A percentile compares a stretch with the other conserved stretches of the same genome.
Evolutionary conservation across 2,888 invertebrate species (phyloP).

Genomic region (Hirtodrosophila duncani): DNA sequence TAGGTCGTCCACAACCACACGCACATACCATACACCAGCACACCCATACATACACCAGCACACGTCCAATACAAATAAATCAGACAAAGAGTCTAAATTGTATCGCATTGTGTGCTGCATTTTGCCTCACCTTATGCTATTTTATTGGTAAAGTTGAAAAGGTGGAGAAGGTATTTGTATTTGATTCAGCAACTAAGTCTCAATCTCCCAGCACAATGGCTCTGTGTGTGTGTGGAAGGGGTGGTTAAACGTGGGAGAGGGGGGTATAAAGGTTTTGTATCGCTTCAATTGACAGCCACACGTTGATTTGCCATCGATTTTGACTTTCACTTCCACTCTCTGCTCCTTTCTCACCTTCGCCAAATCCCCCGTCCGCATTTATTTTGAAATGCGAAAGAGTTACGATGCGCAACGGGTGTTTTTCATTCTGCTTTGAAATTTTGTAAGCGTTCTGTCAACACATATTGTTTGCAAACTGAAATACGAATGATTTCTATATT

Average conservation of each 20-base stretch:
- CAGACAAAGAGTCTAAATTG: constrained; percentile 56
- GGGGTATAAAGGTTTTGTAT: constrained; percentile 3
- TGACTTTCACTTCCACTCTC: constrained; percentile 38
- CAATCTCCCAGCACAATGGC: constrained; percentile 15
- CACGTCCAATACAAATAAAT: constrained; percentile 62
- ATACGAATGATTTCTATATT: too few species aligned
- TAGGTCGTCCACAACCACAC: neutral
- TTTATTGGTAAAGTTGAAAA: constrained; percentile 27
- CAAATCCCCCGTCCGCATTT: neutral
- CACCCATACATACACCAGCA: constrained; percentile 6
- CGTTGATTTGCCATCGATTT: constrained; percentile 51
- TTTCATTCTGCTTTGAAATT: too few species aligned
- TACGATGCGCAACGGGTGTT: too few species aligned
- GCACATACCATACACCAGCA: constrained; percentile 4
- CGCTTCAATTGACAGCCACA: constrained; percentile 52
- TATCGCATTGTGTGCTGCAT: constrained; percentile 48
- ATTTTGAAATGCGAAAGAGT: constrained; percentile 8
- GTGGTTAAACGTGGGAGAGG: neutral
- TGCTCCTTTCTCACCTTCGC: constrained; percentile 6
- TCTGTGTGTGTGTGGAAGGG: neutral
- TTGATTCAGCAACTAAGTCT: constrained; percentile 6
- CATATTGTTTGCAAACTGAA: too few species aligned
- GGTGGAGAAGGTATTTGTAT: constrained; percentile 3
- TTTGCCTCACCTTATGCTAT: constrained; percentile 39
- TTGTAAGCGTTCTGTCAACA: too few species aligned